Percentiles rank a stretch among this genome's conserved stretches.
Evolutionary conservation across 2,113 vertebrate genomes (phyloP).

Genomic region (Micronycteris hirsuta): DNA sequence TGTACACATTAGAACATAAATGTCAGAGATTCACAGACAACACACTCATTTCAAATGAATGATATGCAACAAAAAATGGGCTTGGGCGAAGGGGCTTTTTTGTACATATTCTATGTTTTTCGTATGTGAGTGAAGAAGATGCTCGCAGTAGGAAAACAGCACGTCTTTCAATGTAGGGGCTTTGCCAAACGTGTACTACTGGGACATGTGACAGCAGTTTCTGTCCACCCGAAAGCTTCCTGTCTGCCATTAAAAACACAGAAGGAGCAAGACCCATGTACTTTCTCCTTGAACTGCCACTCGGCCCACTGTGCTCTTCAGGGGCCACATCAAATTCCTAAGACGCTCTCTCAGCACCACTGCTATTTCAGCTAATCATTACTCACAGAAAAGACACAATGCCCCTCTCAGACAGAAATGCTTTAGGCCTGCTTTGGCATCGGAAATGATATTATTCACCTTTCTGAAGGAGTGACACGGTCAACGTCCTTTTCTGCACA

Average conservation of each 20-base stretch:
- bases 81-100: neutral
- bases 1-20: neutral
- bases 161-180: neutral
- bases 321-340: neutral
- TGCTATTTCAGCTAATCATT: neutral
- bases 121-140: neutral
- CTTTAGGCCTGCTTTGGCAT: neutral
- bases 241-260: neutral
- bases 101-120: neutral
- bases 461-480: neutral
- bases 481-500: neutral
- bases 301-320: neutral
- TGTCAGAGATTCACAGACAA: neutral
- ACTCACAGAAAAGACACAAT: neutral
- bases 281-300: neutral
- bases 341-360: neutral
- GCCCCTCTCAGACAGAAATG: neutral
- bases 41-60: neutral
- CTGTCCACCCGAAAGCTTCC: neutral
- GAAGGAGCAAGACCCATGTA: neutral
- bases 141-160: neutral
- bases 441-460: neutral
- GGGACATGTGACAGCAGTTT: neutral
- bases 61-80: neutral
- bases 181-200: neutral